phyloP scores from a whole-genome alignment of 1,140 invertebrate genomes.

The Drosophila yakuba region DNA sequence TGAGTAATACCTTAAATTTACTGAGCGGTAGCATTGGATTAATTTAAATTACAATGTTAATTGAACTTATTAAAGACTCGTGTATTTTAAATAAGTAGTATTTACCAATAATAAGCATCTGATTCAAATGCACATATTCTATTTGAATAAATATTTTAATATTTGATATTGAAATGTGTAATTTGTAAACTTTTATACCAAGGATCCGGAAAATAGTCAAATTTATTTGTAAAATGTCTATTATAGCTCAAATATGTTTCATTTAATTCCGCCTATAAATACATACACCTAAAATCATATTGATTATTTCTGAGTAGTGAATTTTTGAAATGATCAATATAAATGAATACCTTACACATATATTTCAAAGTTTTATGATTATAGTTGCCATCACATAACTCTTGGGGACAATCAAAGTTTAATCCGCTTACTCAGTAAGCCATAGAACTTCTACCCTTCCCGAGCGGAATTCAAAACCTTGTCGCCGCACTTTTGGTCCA shows the following conservation, averaged over 20 bases:
- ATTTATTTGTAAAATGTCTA: too few relatives aligned
- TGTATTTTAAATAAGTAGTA: too few relatives aligned
- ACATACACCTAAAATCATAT: neutral
- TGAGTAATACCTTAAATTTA: neutral
- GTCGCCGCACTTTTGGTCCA: slow-evolving; percentile 13
- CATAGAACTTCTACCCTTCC: slow-evolving; percentile 9
- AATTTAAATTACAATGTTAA: neutral
- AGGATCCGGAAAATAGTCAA: too few relatives aligned
- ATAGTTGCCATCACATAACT: slow-evolving; percentile 20
- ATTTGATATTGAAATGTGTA: too few relatives aligned
- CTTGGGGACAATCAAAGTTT: slow-evolving; percentile 24
- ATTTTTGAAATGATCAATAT: neutral
- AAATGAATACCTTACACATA: neutral
- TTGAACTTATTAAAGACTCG: too few relatives aligned
- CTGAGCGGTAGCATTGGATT: too few relatives aligned
- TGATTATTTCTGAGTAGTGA: neutral
- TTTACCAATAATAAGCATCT: too few relatives aligned
- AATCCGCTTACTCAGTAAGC: slow-evolving; percentile 32
- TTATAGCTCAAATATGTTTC: rapidly evolving
- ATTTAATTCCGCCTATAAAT: too few relatives aligned
- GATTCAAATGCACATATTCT: too few relatives aligned
- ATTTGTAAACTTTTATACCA: too few relatives aligned
- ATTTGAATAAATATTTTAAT: too few relatives aligned
- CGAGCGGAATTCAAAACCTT: slow-evolving; percentile 16
- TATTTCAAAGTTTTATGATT: neutral